These are phyloP conservation scores for Okamejei kenojei DNA, from an alignment of 2,797 vertebrate genomes.

Conservation along the genomic window DNA sequence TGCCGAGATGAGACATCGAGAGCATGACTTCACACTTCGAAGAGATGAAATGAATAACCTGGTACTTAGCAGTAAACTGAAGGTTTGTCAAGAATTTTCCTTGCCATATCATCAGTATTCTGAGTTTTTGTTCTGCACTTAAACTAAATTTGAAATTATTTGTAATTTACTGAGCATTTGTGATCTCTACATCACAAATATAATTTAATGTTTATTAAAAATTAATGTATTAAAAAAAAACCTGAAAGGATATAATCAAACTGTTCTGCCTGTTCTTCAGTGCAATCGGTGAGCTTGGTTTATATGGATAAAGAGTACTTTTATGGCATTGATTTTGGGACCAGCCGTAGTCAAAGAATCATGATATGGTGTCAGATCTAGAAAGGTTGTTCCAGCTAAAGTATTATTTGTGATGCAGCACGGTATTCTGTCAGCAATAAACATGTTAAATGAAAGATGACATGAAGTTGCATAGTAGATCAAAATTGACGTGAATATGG, in stretches of 20 bases:
- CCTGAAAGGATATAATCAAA: not conserved
- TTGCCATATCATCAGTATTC: not conserved
- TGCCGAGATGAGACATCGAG: conserved; percentile 52
- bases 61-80: conserved; percentile 59
- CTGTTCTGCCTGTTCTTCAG: not conserved
- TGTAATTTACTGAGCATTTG: not conserved
- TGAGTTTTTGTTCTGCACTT: too few species aligned
- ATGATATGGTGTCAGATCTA: not conserved
- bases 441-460: not conserved
- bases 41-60: conserved; percentile 55
- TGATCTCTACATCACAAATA: not conserved
- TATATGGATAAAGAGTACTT: not conserved
- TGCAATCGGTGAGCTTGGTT: not conserved
- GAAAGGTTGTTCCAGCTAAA: not conserved
- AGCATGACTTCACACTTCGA: conserved; percentile 60
- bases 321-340: too few species aligned
- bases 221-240: not conserved
- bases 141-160: too few species aligned
- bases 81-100: conserved; percentile 51
- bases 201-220: not conserved
- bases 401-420: not conserved
- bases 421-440: not conserved
- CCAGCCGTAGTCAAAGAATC: not conserved
- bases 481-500: too few species aligned
- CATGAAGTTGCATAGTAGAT: too few species aligned